A percentile compares a stretch with the other conserved stretches of the same genome.
Conservation (phyloP, 1,140 invertebrate genomes). For the Chironomus tepperi region DNA sequence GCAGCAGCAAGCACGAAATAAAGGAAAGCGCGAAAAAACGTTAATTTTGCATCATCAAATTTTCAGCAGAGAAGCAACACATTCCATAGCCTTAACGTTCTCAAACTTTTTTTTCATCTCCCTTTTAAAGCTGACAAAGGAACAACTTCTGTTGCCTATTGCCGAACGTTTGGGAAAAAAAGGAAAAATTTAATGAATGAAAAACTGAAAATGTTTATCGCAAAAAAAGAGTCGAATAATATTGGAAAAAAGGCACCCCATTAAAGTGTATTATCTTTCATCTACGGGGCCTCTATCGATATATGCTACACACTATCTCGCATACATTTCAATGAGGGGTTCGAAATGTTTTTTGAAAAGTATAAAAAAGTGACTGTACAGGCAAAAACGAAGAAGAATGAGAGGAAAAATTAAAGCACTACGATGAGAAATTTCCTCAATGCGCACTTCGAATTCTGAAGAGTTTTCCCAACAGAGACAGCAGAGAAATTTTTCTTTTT, state of each 20-base stretch:
- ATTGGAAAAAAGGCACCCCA: background rate
- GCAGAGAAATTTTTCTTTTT: background rate
- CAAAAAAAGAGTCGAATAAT: background rate
- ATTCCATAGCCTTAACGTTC: too few relatives aligned
- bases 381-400: too few relatives aligned
- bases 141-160: too few relatives aligned
- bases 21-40: too few relatives aligned
- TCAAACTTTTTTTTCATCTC: too few relatives aligned
- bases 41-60: too few relatives aligned
- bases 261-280: slow-evolving; percentile 9
- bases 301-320: background rate
- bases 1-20: too few relatives aligned
- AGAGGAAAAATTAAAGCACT: background rate
- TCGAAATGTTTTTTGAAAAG: background rate
- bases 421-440: slow-evolving; percentile 10
- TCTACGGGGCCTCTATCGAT: slow-evolving; percentile 4
- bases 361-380: too few relatives aligned
- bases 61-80: too few relatives aligned
- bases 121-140: too few relatives aligned
- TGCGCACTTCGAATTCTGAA: background rate
- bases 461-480: slow-evolving; percentile 3
- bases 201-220: background rate
- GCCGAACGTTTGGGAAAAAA: background rate
- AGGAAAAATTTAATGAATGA: background rate
- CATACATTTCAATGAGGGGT: slow-evolving; percentile 12